A percentile compares a stretch with the other conserved stretches of the same genome.
Conservation (phyloP, 2,888 invertebrate genomes). For the Thalpophila matura region DNA sequence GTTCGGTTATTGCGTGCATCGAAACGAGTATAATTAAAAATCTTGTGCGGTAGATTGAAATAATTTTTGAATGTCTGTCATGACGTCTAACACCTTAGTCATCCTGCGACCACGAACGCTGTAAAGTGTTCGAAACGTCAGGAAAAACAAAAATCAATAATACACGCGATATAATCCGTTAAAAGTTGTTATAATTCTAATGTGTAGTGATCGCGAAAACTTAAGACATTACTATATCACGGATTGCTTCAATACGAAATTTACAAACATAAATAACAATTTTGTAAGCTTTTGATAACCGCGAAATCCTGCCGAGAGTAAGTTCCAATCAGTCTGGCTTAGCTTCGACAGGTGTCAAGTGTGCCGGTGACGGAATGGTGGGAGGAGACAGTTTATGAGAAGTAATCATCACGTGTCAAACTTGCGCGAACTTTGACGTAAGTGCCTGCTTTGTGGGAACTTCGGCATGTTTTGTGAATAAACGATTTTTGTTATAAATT, state of each 20-base stretch:
- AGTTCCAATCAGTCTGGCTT: conserved; percentile 79
- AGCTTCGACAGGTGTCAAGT: conserved; percentile 81
- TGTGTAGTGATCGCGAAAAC: too few relatives aligned
- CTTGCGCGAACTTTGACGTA: conserved; percentile 74
- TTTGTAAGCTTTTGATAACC: conserved; percentile 24
- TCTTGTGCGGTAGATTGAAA: too few relatives aligned
- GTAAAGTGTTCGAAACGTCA: too few relatives aligned
- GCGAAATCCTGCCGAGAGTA: conserved; percentile 52
- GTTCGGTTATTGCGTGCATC: too few relatives aligned
- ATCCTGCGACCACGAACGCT: too few relatives aligned
- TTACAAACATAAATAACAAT: conserved; percentile 38
- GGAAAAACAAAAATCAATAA: too few relatives aligned
- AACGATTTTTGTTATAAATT: conserved; percentile 53
- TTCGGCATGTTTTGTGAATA: conserved; percentile 68
- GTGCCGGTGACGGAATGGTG: conserved; percentile 55
- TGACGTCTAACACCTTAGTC: too few relatives aligned
- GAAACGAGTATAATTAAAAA: too few relatives aligned
- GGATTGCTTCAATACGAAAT: conserved; percentile 24
- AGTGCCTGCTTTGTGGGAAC: conserved; percentile 48
- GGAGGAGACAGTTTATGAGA: conserved; percentile 71
- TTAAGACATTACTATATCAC: too few relatives aligned
- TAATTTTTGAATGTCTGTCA: too few relatives aligned
- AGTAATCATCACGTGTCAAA: conserved; percentile 82
- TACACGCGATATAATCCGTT: too few relatives aligned
- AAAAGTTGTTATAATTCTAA: too few relatives aligned